Conservation (phyloP, 2,797 vertebrate species). For the Rhynchonycteris naso region DNA sequence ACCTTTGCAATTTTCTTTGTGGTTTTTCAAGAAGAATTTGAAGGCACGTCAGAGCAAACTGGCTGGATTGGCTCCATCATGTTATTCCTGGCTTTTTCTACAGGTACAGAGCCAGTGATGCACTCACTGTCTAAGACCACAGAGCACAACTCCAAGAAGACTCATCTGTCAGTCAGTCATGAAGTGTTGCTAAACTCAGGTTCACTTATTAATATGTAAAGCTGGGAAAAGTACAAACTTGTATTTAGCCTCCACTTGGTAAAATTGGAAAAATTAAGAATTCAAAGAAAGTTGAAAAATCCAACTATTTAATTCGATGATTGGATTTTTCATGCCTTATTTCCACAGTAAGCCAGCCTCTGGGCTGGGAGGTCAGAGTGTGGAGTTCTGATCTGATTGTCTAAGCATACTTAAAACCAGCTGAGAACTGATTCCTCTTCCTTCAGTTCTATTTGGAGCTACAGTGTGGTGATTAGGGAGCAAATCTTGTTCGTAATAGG, state of each 20-base stretch:
- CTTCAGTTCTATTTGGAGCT: background rate
- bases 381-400: background rate
- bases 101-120: constrained; percentile 86
- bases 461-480: background rate
- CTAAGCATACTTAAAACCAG: background rate
- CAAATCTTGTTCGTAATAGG: background rate
- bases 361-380: background rate
- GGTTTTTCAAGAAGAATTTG: constrained; percentile 95
- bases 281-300: constrained; percentile 3
- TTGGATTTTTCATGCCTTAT: background rate
- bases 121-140: background rate
- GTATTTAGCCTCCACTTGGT: background rate
- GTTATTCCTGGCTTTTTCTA: constrained; percentile 93
- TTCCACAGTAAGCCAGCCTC: background rate
- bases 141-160: background rate
- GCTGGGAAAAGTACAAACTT: background rate
- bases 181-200: background rate
- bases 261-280: background rate
- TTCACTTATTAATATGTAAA: background rate
- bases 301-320: background rate
- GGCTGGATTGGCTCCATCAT: constrained; percentile 98
- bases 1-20: constrained; percentile 97
- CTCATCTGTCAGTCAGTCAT: background rate
- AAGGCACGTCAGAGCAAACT: constrained; percentile 92
- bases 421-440: background rate